Percentiles rank a stretch among this genome's conserved stretches.
These are phyloP conservation scores for Toxotes lorentzi DNA, from an alignment of 2,797 vertebrate species.

Conservation along the genomic window DNA sequence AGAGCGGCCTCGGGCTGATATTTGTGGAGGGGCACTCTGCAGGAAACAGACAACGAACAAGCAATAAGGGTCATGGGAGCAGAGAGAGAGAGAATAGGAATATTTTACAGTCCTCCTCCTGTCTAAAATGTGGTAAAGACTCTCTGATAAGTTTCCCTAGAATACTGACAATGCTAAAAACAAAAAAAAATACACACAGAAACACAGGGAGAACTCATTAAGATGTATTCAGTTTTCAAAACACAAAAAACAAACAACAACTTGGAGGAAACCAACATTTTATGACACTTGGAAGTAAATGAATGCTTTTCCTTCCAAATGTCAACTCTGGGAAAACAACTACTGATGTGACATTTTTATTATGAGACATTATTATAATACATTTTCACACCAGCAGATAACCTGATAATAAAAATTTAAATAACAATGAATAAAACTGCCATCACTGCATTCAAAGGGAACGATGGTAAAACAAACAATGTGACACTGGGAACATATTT, in stretches of 20 bases:
- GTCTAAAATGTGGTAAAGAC: neutral
- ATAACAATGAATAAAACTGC: neutral
- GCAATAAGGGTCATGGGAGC: slow-evolving; percentile 3
- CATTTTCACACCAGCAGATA: neutral
- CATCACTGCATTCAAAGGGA: neutral
- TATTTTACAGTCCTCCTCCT: neutral
- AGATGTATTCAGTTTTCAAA: neutral
- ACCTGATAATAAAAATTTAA: neutral
- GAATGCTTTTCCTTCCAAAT: neutral
- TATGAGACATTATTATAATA: neutral
- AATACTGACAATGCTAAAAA: neutral
- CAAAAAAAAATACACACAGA: neutral
- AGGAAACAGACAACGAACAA: neutral
- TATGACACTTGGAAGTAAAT: neutral
- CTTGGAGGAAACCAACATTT: neutral
- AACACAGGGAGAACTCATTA: neutral
- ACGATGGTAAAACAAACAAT: neutral
- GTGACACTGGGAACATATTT: neutral
- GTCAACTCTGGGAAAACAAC: neutral
- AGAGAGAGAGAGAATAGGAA: neutral
- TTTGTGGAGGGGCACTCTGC: slow-evolving; percentile 85
- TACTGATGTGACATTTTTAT: neutral
- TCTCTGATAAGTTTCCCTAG: neutral
- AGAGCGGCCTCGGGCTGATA: slow-evolving; percentile 82
- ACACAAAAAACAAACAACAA: neutral